These are phyloP conservation scores for Regulus satrapa DNA, from an alignment of 2,113 vertebrate genomes.

Conservation along the genomic window DNA sequence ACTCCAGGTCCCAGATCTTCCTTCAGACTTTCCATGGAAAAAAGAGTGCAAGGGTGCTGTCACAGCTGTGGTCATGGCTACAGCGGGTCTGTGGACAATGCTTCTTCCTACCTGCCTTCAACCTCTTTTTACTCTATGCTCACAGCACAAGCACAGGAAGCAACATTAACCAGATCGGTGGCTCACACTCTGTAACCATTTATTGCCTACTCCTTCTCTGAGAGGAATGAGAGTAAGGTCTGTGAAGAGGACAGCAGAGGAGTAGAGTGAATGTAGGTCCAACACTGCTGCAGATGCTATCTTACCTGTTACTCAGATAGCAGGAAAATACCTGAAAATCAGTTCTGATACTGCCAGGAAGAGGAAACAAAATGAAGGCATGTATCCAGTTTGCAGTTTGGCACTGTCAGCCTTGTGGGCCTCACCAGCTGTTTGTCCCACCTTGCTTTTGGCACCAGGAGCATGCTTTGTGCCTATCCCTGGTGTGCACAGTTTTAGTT, in stretches of 20 bases:
- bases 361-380: neutral
- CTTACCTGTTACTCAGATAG: neutral
- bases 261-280: neutral
- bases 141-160: neutral
- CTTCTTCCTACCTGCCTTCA: neutral
- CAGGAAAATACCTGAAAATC: neutral
- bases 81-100: neutral
- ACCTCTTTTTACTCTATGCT: neutral
- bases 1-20: neutral
- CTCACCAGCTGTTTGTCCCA: neutral
- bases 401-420: accelerated
- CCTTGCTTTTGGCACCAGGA: neutral
- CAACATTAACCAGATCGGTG: neutral
- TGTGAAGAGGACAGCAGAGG: neutral
- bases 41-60: neutral
- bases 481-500: neutral
- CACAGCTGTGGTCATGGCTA: neutral
- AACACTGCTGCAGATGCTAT: neutral
- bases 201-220: neutral
- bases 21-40: neutral
- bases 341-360: neutral
- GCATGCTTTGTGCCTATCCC: neutral
- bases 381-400: neutral
- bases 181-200: neutral
- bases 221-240: neutral